Base-by-base conservation (phyloP, 2,888 invertebrate species). In the Ectemnius cavifrons region DNA sequence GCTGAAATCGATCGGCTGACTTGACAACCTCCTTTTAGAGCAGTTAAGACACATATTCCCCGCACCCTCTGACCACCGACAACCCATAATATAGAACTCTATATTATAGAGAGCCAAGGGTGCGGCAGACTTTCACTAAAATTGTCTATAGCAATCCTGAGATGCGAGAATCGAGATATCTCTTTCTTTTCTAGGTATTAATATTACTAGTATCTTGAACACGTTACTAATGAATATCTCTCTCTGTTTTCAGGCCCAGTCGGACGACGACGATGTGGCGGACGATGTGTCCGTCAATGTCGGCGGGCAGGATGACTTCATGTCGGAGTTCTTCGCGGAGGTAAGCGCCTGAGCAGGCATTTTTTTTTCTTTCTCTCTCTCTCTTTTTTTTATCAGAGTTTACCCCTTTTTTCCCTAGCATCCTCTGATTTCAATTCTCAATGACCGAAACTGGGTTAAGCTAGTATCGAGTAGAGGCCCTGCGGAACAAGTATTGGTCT, bases 321-420 rank as follows among this genome's bases (percentile, higher is more conserved):
- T 99, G 99, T 99, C 99, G 92, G 99, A 99, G 92, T 99, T 99
- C 94, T 99, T 99, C 93, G 98, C 97, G 92, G 99, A 99, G 95
- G 98, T 97, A 91, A 93, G 93, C 91, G 49, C 52, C 5, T 8
- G 56, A 57, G 47, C 27, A 16, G 16, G 13, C 59, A 37, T 13
- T 46, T 27, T 59, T 61, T 62, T 13, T 46, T 18, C 52, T 61
- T 62, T 13, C 20, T 20, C n/a, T n/a, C n/a, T n/a, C n/a, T n/a
- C n/a, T n/a, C n/a, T n/a, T n/a, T 46, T 27, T 52, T 61, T 62
- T 13, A 23, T 66, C 27, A 4, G 28, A 28, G 23, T 60, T 28
- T 27, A 13, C n/a, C 18, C 37, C 37, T 20, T 4, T 16, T 0
- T 46, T n/a, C 16, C n/a, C 18, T 46, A 4, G 18, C 16, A 6